These are phyloP conservation scores for Drosophila differens DNA, from an alignment of 2,888 invertebrate genomes.

Conservation along the genomic window DNA sequence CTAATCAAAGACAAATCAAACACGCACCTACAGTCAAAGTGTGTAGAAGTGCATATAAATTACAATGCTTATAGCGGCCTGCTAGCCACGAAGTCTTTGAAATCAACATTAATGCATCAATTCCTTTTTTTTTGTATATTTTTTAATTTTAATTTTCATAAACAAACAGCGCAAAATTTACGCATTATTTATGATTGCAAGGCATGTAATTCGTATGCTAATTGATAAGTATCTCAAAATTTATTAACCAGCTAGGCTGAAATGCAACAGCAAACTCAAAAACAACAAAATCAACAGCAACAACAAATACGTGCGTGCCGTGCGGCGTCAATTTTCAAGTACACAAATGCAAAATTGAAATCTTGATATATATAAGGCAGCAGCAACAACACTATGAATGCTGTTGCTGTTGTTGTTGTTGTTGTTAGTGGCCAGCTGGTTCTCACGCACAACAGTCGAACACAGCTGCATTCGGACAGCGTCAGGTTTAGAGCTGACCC, in stretches of 20 bases:
- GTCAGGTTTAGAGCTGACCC: slow-evolving; percentile 69
- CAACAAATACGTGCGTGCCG: slow-evolving; percentile 74
- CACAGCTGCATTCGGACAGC: slow-evolving; percentile 70
- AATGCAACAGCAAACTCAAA: slow-evolving; percentile 37
- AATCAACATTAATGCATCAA: slow-evolving; percentile 74
- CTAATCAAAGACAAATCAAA: slow-evolving; percentile 75
- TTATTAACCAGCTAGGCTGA: slow-evolving; percentile 75
- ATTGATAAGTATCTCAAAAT: slow-evolving; percentile 81
- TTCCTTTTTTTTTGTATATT: slow-evolving; percentile 33
- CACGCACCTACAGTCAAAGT: slow-evolving; percentile 72
- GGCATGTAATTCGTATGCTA: slow-evolving; percentile 83
- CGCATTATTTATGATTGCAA: slow-evolving; percentile 83
- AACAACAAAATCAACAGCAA: slow-evolving; percentile 39
- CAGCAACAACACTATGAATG: slow-evolving; percentile 33
- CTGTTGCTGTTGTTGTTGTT: slow-evolving; percentile 32
- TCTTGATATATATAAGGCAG: slow-evolving; percentile 77
- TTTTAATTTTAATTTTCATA: slow-evolving; percentile 45
- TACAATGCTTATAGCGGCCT: slow-evolving; percentile 58
- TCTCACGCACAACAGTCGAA: slow-evolving; percentile 77
- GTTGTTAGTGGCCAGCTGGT: slow-evolving; percentile 63
- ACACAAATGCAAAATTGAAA: slow-evolving; percentile 79
- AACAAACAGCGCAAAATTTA: slow-evolving; percentile 66
- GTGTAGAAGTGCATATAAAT: slow-evolving; percentile 73
- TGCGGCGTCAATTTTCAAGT: slow-evolving; percentile 78
- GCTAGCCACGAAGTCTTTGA: slow-evolving; percentile 30